Base-by-base conservation (phyloP, 2,113 vertebrate species). In the Stigmatopora argus region DNA sequence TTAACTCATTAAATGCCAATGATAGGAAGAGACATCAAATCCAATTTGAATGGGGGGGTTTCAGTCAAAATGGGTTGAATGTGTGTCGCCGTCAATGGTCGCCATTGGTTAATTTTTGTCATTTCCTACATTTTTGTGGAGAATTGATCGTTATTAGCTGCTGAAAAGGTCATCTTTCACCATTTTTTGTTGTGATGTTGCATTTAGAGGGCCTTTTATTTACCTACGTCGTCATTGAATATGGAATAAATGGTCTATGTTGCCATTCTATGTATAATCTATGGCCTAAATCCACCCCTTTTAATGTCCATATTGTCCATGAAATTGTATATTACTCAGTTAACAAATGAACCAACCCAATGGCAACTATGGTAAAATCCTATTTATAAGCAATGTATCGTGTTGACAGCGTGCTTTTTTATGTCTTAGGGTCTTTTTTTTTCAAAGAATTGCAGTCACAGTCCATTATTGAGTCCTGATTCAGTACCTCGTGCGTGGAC, bases 381-480 rank as follows among this genome's bases (percentile, higher is more conserved):
- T 23, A 12, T 12, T 14, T 26, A 14, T 10, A 26, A 59, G 34
- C 51, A 21, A 1, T 23, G 9, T 53, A 53, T 21, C 3, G 46
- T 17, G 51, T 53, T 23, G 51, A 53, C 19, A 21, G 10, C 21
- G 19, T 53, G 51, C 51, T 53, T 53, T 31, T 21, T 53, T 19
- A 53, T 53, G 48, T 51, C 18, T 51, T n/a, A 19, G 48, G 48
- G 3, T 51, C n/a, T 53, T 31, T 31, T 31, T 53, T 53, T 53
- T 53, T 19, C 51, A 13, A 19, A 23, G 18, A 18, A 19, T 41
- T 60, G 31, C 38, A 17, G 35, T 41, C 35, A 19, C 11, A 12
- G 57, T 41, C 18, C 35, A 19, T 12, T 60, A 60, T 60, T 41
- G 57, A 60, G 18, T 60, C 38, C 10, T 41, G 35, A 59, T 59